Evolutionary conservation across 2,797 vertebrate genomes (phyloP).

Genomic region (Molossus molossus): DNA sequence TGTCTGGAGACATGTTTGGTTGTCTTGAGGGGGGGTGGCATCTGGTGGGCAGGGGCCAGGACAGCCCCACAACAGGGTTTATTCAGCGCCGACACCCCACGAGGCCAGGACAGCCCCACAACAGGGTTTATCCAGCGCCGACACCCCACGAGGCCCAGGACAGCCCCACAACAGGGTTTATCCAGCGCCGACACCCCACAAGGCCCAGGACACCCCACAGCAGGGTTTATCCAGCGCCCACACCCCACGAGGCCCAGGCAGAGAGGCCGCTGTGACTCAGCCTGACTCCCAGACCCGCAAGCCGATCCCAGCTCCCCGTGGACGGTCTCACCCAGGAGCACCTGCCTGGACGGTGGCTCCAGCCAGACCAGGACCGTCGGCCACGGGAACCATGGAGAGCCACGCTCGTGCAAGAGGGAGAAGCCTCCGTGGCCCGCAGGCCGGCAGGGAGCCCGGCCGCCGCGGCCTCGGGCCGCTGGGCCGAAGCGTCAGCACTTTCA

Average conservation of each 20-base stretch:
- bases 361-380: rapidly evolving
- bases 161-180: background rate
- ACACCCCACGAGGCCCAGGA: background rate
- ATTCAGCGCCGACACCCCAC: background rate
- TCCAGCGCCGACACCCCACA: rapidly evolving
- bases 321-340: rapidly evolving
- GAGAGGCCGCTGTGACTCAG: too few relatives aligned
- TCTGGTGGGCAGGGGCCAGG: background rate
- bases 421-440: rapidly evolving
- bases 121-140: background rate
- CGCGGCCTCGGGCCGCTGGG: background rate
- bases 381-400: rapidly evolving
- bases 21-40: background rate
- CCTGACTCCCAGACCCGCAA: too few relatives aligned
- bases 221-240: too few relatives aligned
- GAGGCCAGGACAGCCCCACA: background rate
- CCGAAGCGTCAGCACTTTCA: rapidly evolving
- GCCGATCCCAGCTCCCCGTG: rapidly evolving
- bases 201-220: too few relatives aligned
- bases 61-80: background rate
- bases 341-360: rapidly evolving
- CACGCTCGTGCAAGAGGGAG: rapidly evolving
- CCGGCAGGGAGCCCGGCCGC: rapidly evolving
- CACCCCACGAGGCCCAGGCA: background rate
- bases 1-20: too few relatives aligned